Base-by-base conservation (phyloP, 2,113 vertebrate genomes). In the Astur gentilis region DNA sequence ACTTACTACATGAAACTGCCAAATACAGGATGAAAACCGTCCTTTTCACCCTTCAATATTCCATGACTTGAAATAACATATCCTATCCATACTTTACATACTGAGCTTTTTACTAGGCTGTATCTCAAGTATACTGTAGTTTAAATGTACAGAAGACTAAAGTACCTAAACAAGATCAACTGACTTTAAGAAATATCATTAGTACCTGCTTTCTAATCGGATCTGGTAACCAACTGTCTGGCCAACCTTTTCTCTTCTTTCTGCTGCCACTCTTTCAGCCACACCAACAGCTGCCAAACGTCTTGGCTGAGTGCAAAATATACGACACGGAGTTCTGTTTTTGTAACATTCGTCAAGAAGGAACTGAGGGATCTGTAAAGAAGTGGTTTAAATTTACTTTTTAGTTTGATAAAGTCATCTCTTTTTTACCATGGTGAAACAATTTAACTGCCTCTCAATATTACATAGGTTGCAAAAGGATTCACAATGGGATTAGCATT, bases 241-340 rank as follows among this genome's bases (percentile, higher is more conserved):
- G 40, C 99, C 99, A 90, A 99, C 98, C 50, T 97, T 98, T 96
- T 99, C 99, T 86, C 98, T 98, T 94, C 99, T 98, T 97, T 99
- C 99, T 10, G 99, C 99, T 49, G 99, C 99, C 76, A 99, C 99
- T 85, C 99, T 98, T 98, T 99, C 99, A 75, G 99, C 99, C 89
- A 99, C 99, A 93, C 99, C 98, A 84, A 99, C 97, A 57, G 99
- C 98, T 26, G 99, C 99, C 91, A 99, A 98, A 36, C 99, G 98
- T 94, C 99, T 98, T 78, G 99, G 99, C 79, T 99, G 99, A 45
- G 99, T 99, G 97, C 99, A 99, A 96, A 99, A 99, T 96, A 99
- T 99, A 86, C 99, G 98, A 94, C 99, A 99, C 9, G 99, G 98
- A 58, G 97, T 98, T 75, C 98, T 97, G 52, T 96, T 99, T 93